Base-by-base conservation (phyloP, 2,113 vertebrate genomes). In the Oryzias melastigma region DNA sequence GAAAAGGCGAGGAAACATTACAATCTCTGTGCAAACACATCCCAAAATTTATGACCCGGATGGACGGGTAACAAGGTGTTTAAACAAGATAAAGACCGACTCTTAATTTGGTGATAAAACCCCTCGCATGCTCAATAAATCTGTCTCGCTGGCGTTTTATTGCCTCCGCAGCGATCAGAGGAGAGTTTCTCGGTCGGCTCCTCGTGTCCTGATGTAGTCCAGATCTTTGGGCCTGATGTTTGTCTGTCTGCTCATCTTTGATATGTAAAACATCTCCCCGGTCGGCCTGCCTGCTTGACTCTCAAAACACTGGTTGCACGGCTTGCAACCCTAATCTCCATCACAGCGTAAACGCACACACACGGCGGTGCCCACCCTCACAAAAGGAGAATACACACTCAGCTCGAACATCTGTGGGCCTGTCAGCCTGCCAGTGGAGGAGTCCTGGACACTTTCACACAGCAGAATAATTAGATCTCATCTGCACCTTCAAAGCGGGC, bases 321-420 rank as follows among this genome's bases (percentile, higher is more conserved):
- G 69, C 71, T 60, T 65, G 72, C 60, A 35, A 35, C 56, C 51
- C 62, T 78, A 71, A 86, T 89, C 82, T 81, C 69, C 76, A 77
- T 73, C 69, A 20, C 68, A 62, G 66, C 13, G 25, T 14, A 66
- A 75, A 75, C 44, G 62, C 63, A 10, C 73, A 78, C 81, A 81
- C 67, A 60, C 78, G 69, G 68, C 62, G 57, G 52, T 50, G 52
- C 24, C 51, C 51, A 35, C 51, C 43, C 45, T 42, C 61, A 83
- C 58, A 77, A 78, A 75, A 45, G 74, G 51, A 73, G 62, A 62
- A 73, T 5, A 25, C 55, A 45, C 57, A 43, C 69, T 45, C 65
- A 61, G 76, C 71, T 73, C 62, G 51, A 87, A 81, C 85, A 84
- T 82, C 84, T 84, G 85, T 65, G 52, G 7, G 53, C 52, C 76